Evolutionary conservation across 2,888 invertebrate genomes (phyloP), one percentile per base, ranked within the genome.

Genomic region (Noctua fimbriata): DNA sequence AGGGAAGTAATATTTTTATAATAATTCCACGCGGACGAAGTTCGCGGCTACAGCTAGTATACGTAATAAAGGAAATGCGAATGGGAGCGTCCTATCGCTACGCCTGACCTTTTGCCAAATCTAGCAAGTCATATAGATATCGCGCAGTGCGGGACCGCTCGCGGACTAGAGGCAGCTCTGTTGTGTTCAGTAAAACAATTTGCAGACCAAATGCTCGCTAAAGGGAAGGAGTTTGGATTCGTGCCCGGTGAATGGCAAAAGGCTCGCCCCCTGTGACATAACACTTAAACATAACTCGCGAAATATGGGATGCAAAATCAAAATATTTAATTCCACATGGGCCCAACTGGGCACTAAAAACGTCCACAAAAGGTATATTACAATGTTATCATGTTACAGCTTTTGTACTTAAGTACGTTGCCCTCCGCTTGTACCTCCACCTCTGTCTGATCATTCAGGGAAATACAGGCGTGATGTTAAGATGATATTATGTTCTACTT

Each of bases 141-240:
- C 47, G 47, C 67, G 47, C 66, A 78, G 21, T 76, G 55, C 76
- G 76, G 55, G 28, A 49, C 36, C 32, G 16, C 41, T 36, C 9
- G n/a, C 12, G 36, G 52, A 55, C 28, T 28, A 24, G 9, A 5
- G 28, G n/a, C 72, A 32, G 65, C 6, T 63, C 24, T 44, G 36
- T 16, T 71, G 18, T 12, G 24, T 28, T 55, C 16, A 47, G n/a
- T 65, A n/a, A 24, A 21, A 58, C n/a, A 32, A 75, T 66, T 55
- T 32, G n/a, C 36, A 28, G 24, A n/a, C 72, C 28, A 41, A 16
- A 49, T 32, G 16, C 36, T 36, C 24, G 10, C 21, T 36, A 24
- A 24, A n/a, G 1, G 12, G 14, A n/a, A 58, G 14, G 58, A 66
- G 41, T 41, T 41, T 36, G 16, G 65, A 66, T 24, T 65, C 4